A percentile compares a stretch with the other conserved stretches of the same genome.
Evolutionary conservation across 2,113 vertebrate species (phyloP).

Genomic region (Strigops habroptila): DNA sequence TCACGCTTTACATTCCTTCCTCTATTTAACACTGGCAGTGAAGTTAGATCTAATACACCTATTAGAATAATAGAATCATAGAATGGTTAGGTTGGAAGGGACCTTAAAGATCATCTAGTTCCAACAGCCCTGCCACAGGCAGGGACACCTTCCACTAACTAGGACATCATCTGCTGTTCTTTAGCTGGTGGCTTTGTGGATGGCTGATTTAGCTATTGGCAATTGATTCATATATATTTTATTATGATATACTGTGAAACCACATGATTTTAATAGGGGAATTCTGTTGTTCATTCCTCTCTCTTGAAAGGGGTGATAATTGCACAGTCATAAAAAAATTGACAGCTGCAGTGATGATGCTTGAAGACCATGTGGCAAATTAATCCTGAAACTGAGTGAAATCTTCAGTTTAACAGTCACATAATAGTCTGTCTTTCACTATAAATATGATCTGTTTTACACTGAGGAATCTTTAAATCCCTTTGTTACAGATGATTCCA

Average conservation of each 20-base stretch:
- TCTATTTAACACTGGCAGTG: background rate
- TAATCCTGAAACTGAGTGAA: background rate
- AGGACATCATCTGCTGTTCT: background rate
- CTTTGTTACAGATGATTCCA: background rate
- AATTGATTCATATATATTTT: background rate
- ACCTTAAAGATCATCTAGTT: background rate
- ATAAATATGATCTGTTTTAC: background rate
- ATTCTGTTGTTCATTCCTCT: background rate
- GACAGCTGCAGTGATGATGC: background rate
- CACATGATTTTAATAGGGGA: background rate
- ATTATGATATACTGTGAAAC: background rate
- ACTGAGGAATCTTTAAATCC: background rate
- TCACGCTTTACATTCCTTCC: background rate
- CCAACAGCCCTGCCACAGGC: background rate
- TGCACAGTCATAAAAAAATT: background rate
- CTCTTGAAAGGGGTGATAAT: background rate
- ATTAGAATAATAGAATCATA: background rate
- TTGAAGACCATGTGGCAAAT: constrained; percentile 1
- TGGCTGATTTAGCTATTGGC: background rate
- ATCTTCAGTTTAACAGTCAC: background rate
- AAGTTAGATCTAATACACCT: background rate
- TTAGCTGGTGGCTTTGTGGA: background rate
- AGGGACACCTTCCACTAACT: background rate
- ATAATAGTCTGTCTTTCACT: background rate
- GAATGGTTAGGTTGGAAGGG: background rate